Evolutionary conservation across 2,797 vertebrate species (phyloP), one percentile per base, ranked within the genome.

Genomic region (Carduelis carduelis): DNA sequence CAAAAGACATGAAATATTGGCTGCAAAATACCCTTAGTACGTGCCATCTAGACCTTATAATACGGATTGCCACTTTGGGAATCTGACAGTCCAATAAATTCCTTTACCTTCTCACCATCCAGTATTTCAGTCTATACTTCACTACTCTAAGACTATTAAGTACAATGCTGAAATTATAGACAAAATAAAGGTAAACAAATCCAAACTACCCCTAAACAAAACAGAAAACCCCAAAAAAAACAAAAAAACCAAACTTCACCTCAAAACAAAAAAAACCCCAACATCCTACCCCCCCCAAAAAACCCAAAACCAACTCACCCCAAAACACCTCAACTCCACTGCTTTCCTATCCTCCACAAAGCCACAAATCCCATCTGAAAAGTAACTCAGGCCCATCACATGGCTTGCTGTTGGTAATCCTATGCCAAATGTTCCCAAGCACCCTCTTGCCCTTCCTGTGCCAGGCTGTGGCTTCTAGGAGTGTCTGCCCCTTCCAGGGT

Each of bases 271-370:
- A 55, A 27, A 28, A 37, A 12, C 3, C 32, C n/a, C 5, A 50
- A 34, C 3, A 19, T 9, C 11, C 20, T 16, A 1, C 6, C 39
- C 1, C 3, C 2, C 2, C 1, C 3, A 59, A 59, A 55, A 65
- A 1, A 0, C 12, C 55, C 16, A 68, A 69, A 71, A 71, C 3
- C 13, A 53, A 35, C 5, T 17, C 28, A 32, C 9, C 2, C 7
- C 30, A 41, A 71, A 66, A 18, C 9, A 57, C 32, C 5, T 39
- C 21, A 77, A 64, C 10, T 81, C 41, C 43, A 43, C 1, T 4
- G 37, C 20, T 37, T 56, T 68, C 20, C 4, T 27, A 24, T 53
- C 57, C 8, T 37, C 22, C 22, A 22, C 47, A 55, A 20, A 32
- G 43, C 9, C 30, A 72, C 27, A 57, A 4, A 35, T 24, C 10